Base-by-base conservation (phyloP, 2,888 invertebrate genomes). In the Drosophila stalkeri region DNA sequence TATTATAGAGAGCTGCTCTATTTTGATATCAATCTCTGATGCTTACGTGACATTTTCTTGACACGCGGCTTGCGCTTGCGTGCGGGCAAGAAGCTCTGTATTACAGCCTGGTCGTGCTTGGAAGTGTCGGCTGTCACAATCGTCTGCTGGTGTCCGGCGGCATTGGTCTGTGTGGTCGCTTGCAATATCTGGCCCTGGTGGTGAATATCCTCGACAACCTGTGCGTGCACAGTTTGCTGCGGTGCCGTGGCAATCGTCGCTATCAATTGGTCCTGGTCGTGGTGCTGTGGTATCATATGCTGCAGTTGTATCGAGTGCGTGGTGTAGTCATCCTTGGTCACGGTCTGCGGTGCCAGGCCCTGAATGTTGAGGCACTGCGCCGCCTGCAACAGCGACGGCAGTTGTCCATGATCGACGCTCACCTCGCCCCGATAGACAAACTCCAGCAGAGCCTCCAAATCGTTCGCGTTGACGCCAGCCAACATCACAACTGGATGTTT, bases 401-500 rank as follows among this genome's bases (percentile, higher is more conserved):
- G 90, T 83, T 95, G 95, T 55, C 94, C 94, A 70, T 95, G 94
- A 89, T 95, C 95, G 31, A 95, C 94, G 78, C 94, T 95, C 33
- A 95, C 94, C 93, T 95, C 95, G 55, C 95, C 95, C 49, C 94
- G 93, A 82, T 95, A 95, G 51, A 95, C 94, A 91, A 95, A 95
- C 91, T 95, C 95, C 54, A 95, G 91, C 59, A 95, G 87, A n/a
- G 94, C 94, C 90, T 95, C 95, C 78, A 95, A 92, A 90, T 95
- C 95, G 77, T 94, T 94, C 54, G 95, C 95, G 80, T 94, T 94
- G 35, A 95, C 94, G 68, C 95, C 95, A 52, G 95, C 95, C 83
- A 95, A 91, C 94, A 95, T 94, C n/a, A 95, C 94, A 37, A 95
- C 94, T 41, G 95, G 95, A 93, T 95, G 95, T 81, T 95, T 94